phyloP scores from a whole-genome alignment of 2,888 invertebrate genomes.

The Zaprionus lineosus region DNA sequence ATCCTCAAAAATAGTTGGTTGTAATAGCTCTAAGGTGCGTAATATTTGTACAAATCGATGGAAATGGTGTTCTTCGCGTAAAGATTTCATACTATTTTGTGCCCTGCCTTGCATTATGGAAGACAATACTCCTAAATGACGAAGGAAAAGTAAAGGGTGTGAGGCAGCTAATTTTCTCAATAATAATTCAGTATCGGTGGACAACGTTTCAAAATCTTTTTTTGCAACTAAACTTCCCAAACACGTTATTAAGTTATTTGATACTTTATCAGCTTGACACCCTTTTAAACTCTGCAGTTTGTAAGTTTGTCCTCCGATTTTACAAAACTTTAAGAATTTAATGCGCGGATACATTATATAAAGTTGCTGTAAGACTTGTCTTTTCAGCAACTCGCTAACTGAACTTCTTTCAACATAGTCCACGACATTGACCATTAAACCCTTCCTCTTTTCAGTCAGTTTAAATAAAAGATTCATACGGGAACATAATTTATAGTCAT shows the following conservation, averaged over 20 bases:
- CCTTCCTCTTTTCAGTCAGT: slow-evolving; percentile 82
- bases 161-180: slow-evolving; percentile 91
- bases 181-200: slow-evolving; percentile 89
- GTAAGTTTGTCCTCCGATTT: slow-evolving; percentile 65
- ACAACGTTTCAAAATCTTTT: slow-evolving; percentile 87
- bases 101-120: slow-evolving; percentile 90
- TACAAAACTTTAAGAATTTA: slow-evolving; percentile 75
- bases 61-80: slow-evolving; percentile 88
- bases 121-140: slow-evolving; percentile 93
- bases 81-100: slow-evolving; percentile 87
- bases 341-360: slow-evolving; percentile 82
- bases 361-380: slow-evolving; percentile 81
- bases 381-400: slow-evolving; percentile 70
- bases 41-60: slow-evolving; percentile 90
- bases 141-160: slow-evolving; percentile 90
- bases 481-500: slow-evolving; percentile 85
- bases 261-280: slow-evolving; percentile 81
- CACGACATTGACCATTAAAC: slow-evolving; percentile 73
- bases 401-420: slow-evolving; percentile 72
- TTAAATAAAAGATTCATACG: slow-evolving; percentile 89
- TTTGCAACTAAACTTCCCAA: slow-evolving; percentile 88
- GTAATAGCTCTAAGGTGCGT: slow-evolving; percentile 91
- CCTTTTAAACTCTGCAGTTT: slow-evolving; percentile 78
- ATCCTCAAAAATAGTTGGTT: slow-evolving; percentile 88
- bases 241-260: slow-evolving; percentile 86